Conservation (phyloP, 2,113 vertebrate species). For the Solea solea region DNA sequence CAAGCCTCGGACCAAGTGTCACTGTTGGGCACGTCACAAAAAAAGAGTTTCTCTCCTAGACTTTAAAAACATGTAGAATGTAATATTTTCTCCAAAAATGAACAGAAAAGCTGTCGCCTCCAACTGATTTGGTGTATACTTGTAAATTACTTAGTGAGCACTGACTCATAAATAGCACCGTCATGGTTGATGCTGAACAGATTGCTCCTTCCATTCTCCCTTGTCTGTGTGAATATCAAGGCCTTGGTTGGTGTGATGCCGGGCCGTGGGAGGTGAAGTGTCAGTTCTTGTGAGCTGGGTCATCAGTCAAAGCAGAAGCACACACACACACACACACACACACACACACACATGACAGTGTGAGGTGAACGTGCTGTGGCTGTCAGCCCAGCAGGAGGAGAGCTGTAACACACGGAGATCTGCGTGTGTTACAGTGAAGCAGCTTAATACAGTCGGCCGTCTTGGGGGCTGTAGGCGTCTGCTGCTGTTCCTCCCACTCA, state of each 20-base stretch:
- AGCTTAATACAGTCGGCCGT: slow-evolving; percentile 58
- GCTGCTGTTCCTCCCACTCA: slow-evolving; percentile 59
- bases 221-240: slow-evolving; percentile 16
- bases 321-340: no score
- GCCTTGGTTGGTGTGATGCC: slow-evolving; percentile 7
- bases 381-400: slow-evolving; percentile 29
- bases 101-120: no score
- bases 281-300: slow-evolving; percentile 51
- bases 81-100: no score
- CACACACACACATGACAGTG: background rate
- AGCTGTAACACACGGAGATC: slow-evolving; percentile 23
- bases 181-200: slow-evolving; percentile 8
- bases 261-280: slow-evolving; percentile 50
- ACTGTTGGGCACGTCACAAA: no score
- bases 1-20: no score
- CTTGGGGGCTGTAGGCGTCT: slow-evolving; percentile 62
- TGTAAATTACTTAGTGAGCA: no score
- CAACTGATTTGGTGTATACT: no score
- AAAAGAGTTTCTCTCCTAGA: no score
- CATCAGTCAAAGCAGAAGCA: slow-evolving; percentile 3
- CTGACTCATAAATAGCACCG: background rate
- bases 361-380: slow-evolving; percentile 7
- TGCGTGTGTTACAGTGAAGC: slow-evolving; percentile 35
- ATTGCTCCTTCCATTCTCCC: slow-evolving; percentile 21
- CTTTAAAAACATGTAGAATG: no score